Conservation (phyloP, 2,113 vertebrate genomes). For the Cariama cristata region DNA sequence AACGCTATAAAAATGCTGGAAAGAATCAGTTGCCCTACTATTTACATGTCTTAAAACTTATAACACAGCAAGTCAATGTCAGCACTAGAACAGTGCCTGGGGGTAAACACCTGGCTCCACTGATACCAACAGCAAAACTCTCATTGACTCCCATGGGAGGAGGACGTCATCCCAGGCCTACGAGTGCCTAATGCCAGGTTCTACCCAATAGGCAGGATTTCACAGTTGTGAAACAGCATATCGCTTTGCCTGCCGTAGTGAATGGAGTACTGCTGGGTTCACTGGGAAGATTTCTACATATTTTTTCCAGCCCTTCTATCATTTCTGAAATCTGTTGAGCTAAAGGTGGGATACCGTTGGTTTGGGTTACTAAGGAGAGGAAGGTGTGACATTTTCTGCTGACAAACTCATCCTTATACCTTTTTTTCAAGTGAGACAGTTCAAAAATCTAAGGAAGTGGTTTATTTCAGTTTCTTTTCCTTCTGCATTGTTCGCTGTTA, state of each 20-base stretch:
- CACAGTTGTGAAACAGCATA: neutral
- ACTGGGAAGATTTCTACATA: neutral
- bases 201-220: neutral
- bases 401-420: neutral
- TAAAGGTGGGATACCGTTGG: neutral
- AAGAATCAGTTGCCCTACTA: neutral
- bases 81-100: neutral
- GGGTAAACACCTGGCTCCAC: conserved; percentile 40
- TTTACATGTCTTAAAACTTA: conserved; percentile 3
- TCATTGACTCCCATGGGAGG: neutral
- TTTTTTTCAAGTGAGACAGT: neutral
- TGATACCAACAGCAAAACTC: neutral
- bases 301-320: neutral
- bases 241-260: neutral
- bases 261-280: neutral
- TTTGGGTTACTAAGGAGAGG: neutral
- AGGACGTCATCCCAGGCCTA: neutral
- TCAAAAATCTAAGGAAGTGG: neutral
- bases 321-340: neutral
- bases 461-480: neutral
- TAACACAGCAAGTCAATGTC: neutral
- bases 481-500: neutral
- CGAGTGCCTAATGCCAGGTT: neutral
- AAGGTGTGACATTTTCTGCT: neutral
- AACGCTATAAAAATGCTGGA: conserved; percentile 19